phyloP scores from a whole-genome alignment of 2,888 invertebrate species.

The Boloria euphrosyne region DNA sequence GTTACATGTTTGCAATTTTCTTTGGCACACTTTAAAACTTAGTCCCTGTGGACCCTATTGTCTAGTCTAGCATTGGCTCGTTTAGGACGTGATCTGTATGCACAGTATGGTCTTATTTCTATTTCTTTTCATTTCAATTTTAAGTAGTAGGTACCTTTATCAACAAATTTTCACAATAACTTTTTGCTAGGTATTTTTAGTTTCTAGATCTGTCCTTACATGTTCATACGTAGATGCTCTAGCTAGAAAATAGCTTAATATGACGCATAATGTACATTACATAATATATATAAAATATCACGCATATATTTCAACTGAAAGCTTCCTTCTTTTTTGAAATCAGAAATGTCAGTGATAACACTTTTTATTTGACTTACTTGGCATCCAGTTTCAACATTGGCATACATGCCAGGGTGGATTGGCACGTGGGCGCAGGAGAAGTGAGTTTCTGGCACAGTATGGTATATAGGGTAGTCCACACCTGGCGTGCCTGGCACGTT shows the following conservation, averaged over 20 bases:
- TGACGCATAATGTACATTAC: too few species aligned
- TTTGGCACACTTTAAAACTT: slow-evolving; percentile 13
- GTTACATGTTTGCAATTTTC: slow-evolving; percentile 12
- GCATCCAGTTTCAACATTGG: slow-evolving; percentile 94
- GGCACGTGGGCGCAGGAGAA: slow-evolving; percentile 91
- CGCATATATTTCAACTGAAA: too few species aligned
- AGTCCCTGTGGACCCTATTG: slow-evolving; percentile 13
- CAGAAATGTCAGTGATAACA: too few species aligned
- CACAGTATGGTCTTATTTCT: slow-evolving; percentile 7
- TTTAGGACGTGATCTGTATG: slow-evolving; percentile 17
- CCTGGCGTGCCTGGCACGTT: slow-evolving; percentile 92
- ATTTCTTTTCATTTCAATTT: neutral
- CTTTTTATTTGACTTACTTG: slow-evolving; percentile 79
- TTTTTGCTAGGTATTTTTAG: too few species aligned
- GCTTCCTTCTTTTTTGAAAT: too few species aligned
- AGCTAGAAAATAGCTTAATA: too few species aligned
- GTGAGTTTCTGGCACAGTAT: slow-evolving; percentile 88
- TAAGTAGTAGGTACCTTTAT: too few species aligned
- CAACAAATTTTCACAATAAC: too few species aligned
- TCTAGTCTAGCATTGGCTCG: slow-evolving; percentile 15
- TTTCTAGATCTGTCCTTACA: too few species aligned
- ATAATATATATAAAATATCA: too few species aligned
- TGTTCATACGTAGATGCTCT: too few species aligned
- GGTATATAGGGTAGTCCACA: slow-evolving; percentile 91
- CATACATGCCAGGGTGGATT: slow-evolving; percentile 92